Evolutionary conservation across 2,797 vertebrate genomes (phyloP).

Genomic region (Ceryle rudis): DNA sequence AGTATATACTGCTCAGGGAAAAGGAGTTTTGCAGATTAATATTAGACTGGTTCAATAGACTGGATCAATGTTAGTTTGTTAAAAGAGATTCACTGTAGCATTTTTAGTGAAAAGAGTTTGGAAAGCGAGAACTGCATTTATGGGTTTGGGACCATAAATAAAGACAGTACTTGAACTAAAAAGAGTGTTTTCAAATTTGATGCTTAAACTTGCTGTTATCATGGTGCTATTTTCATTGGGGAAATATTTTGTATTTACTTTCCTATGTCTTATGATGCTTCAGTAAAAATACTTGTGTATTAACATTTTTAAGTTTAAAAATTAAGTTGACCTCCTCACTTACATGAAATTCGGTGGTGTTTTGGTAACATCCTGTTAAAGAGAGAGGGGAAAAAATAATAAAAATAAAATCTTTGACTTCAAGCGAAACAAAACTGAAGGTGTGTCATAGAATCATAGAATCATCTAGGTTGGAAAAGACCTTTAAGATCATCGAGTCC

Average conservation of each 20-base stretch:
- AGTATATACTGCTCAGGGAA: not conserved
- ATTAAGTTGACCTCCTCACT: not conserved
- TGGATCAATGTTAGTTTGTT: conserved; percentile 18
- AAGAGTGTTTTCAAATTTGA: not conserved
- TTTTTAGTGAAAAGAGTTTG: not conserved
- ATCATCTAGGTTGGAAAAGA: no score
- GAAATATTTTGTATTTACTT: not conserved
- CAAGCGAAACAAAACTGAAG: not conserved
- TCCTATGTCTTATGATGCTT: not conserved
- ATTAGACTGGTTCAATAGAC: not conserved
- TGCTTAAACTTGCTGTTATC: not conserved
- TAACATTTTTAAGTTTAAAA: not conserved
- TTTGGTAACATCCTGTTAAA: not conserved
- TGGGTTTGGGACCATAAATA: not conserved
- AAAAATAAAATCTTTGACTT: not conserved
- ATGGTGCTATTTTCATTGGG: not conserved
- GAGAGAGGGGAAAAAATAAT: not conserved
- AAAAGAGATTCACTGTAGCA: not conserved
- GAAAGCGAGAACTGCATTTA: not conserved
- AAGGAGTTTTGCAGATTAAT: conserved; percentile 9
- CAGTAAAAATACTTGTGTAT: not conserved
- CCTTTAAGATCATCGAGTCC: no score
- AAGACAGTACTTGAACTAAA: not conserved
- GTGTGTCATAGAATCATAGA: no score
- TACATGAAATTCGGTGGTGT: not conserved